Percentiles rank a stretch among this genome's conserved stretches.
These are phyloP conservation scores for Malacoraja senta DNA, from an alignment of 2,797 vertebrate species.

Conservation along the genomic window DNA sequence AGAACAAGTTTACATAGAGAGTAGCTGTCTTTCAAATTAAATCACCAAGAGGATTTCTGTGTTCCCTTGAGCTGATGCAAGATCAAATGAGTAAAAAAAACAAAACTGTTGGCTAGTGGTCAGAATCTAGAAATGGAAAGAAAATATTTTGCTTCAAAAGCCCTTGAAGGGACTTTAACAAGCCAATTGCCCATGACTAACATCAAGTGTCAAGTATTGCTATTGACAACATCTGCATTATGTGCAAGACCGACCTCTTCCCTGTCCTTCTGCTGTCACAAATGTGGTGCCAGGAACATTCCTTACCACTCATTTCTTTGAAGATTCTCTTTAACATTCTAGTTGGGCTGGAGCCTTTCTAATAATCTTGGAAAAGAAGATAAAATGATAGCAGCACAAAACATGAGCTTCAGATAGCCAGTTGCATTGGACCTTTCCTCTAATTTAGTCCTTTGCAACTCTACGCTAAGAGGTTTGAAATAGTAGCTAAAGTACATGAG, in stretches of 20 bases:
- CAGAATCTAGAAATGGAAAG: background rate
- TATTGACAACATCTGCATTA: slow-evolving; percentile 6
- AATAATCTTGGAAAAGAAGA: background rate
- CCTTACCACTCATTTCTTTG: background rate
- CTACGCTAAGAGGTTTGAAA: background rate
- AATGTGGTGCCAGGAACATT: background rate
- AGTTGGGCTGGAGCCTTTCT: background rate
- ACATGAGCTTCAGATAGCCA: background rate
- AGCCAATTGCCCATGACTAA: background rate
- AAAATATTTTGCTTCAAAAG: background rate
- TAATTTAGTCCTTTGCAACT: background rate
- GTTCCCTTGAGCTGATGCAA: background rate
- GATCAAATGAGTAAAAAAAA: background rate
- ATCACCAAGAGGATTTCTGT: background rate
- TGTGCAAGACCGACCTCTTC: background rate
- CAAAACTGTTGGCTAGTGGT: background rate
- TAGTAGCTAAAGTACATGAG: no score
- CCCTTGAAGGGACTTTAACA: background rate
- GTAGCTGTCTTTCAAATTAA: slow-evolving; percentile 22
- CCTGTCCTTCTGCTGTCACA: slow-evolving; percentile 9
- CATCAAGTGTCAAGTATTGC: background rate
- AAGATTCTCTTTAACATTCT: slow-evolving; percentile 19
- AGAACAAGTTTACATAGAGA: background rate
- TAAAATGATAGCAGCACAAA: background rate
- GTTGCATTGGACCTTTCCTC: no score